Evolutionary conservation across 2,797 vertebrate species (phyloP).

Genomic region (Scleropages formosus): DNA sequence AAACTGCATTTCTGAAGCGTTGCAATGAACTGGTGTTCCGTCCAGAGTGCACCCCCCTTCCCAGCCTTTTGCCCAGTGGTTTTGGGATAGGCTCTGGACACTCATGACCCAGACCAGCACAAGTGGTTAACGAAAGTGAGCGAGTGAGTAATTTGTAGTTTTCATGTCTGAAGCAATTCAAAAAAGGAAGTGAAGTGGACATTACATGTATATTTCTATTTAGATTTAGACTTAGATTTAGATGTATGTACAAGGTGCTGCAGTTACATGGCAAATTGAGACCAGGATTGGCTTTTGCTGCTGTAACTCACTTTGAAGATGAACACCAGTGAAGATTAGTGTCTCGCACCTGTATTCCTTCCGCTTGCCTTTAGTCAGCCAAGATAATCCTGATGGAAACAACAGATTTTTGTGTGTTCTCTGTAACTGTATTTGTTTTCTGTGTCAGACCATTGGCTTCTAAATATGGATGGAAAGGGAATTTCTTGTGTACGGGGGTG

Average conservation of each 20-base stretch:
- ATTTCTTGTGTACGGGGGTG: conserved; percentile 20
- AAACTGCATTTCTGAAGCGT: too few relatives aligned
- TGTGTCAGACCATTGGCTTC: conserved; percentile 10
- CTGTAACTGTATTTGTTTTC: conserved; percentile 13
- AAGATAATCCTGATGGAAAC: not conserved
- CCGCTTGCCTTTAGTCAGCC: not conserved
- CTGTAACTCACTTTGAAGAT: conserved; percentile 16
- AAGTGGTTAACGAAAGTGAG: too few relatives aligned
- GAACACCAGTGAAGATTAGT: conserved; percentile 1
- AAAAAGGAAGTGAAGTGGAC: not conserved
- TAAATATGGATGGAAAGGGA: not conserved
- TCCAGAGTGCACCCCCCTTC: too few relatives aligned
- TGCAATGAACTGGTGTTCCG: too few relatives aligned
- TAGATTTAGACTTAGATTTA: not conserved
- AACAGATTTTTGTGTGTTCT: conserved; percentile 10
- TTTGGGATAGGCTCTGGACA: too few relatives aligned
- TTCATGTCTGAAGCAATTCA: too few relatives aligned
- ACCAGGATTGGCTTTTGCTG: not conserved
- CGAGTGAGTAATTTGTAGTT: too few relatives aligned
- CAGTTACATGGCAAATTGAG: too few relatives aligned
- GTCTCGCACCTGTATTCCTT: not conserved
- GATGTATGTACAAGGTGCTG: not conserved
- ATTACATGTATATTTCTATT: too few relatives aligned
- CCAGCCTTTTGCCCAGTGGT: too few relatives aligned
- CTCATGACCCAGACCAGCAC: too few relatives aligned